These are phyloP conservation scores for Dreissena rostriformis DNA, from an alignment of 1,140 invertebrate genomes.

Conservation along the genomic window DNA sequence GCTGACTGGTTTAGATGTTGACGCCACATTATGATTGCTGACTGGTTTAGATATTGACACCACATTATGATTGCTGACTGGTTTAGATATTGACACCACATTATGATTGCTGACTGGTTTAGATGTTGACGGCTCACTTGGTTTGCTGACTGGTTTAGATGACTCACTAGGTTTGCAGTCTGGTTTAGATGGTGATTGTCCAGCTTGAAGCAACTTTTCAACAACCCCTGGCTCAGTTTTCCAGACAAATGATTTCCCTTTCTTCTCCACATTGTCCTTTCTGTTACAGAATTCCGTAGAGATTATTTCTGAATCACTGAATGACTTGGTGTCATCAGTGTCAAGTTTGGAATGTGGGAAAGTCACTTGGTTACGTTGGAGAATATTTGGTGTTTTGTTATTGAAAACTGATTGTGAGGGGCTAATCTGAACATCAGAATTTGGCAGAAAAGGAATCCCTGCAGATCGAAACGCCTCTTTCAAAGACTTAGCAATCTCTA, in stretches of 20 bases:
- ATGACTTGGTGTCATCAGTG: background rate
- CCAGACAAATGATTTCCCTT: background rate
- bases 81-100: no score
- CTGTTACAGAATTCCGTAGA: background rate
- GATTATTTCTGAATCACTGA: background rate
- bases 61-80: no score
- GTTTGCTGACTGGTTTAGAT: no score
- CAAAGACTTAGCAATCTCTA: constrained; percentile 41
- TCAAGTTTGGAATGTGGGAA: background rate
- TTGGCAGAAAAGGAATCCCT: background rate
- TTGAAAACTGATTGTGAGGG: no score
- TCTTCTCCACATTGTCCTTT: background rate
- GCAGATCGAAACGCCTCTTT: constrained; percentile 19
- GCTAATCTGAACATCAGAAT: no score
- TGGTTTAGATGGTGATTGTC: no score
- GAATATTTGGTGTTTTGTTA: background rate
- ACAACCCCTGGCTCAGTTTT: background rate
- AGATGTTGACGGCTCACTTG: no score
- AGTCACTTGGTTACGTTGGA: background rate
- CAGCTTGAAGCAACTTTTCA: background rate
- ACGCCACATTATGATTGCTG: no score
- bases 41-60: no score
- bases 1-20: no score
- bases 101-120: no score
- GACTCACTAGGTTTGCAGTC: no score